Evolutionary conservation across 2,888 invertebrate genomes (phyloP).

Genomic region (Pristionchus maxplancki): DNA sequence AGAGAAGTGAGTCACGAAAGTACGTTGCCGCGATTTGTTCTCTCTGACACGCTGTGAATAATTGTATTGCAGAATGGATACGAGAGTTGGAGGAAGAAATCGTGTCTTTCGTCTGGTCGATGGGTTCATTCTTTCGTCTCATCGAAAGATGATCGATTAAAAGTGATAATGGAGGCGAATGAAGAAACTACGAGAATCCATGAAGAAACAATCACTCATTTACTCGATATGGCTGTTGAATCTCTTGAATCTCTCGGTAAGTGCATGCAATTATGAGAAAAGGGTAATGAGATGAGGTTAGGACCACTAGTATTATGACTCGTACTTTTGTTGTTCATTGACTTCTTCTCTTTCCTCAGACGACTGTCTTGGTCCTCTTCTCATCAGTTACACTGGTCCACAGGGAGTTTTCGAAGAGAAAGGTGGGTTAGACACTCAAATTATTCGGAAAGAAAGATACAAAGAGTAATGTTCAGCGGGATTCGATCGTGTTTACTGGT

Average conservation of each 20-base stretch:
- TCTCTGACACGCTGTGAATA: too few relatives aligned
- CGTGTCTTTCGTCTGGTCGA: conserved; percentile 15
- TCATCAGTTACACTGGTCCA: conserved; percentile 51
- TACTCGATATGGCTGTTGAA: conserved; percentile 53
- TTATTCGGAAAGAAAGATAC: not conserved
- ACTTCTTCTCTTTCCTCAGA: conserved; percentile 3
- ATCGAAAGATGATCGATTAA: conserved; percentile 27
- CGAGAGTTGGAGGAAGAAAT: conserved; percentile 35
- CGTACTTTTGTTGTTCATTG: not conserved
- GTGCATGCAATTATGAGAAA: too few relatives aligned
- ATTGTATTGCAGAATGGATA: conserved; percentile 31
- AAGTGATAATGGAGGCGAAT: not conserved
- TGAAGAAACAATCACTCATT: conserved; percentile 36
- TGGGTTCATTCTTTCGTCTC: conserved; percentile 43
- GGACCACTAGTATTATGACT: too few relatives aligned
- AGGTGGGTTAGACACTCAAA: not conserved
- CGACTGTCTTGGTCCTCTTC: conserved; percentile 49
- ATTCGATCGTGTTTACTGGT: conserved; percentile 52
- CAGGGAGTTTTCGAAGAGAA: conserved; percentile 51
- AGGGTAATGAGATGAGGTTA: too few relatives aligned
- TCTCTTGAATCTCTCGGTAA: conserved; percentile 50
- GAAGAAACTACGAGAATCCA: conserved; percentile 22
- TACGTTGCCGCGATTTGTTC: too few relatives aligned
- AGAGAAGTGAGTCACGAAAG: too few relatives aligned
- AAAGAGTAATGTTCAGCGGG: not conserved